phyloP scores from a whole-genome alignment of 2,113 vertebrate genomes.

The Odocoileus hemionus region DNA sequence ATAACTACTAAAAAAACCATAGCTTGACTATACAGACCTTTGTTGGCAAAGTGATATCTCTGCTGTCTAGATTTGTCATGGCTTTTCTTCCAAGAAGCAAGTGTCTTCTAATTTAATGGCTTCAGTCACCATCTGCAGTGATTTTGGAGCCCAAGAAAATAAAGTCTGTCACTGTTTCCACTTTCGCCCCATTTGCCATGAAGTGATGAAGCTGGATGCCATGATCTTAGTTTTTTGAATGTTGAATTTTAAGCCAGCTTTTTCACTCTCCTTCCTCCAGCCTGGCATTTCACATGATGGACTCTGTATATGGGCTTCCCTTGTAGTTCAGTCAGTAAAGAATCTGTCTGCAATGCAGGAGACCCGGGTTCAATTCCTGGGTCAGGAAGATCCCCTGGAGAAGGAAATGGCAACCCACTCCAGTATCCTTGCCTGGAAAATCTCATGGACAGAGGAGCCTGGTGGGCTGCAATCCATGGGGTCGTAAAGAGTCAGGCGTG shows the following conservation, averaged over 20 bases:
- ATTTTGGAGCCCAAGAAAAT: background rate
- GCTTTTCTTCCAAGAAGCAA: background rate
- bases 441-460: background rate
- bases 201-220: background rate
- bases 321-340: background rate
- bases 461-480: background rate
- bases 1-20: background rate
- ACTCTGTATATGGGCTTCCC: background rate
- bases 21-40: background rate
- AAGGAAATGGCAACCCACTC: background rate
- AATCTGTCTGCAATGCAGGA: background rate
- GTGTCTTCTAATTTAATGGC: background rate
- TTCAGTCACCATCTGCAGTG: background rate
- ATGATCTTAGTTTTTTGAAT: background rate
- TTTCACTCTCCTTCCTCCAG: background rate
- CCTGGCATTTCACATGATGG: background rate
- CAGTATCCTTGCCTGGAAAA: background rate
- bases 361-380: background rate
- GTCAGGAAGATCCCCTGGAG: background rate
- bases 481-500: rapidly evolving
- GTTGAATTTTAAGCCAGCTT: background rate
- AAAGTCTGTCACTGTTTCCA: background rate
- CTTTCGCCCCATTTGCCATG: background rate
- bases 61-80: background rate
- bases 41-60: background rate